These are phyloP conservation scores for Danio kyathit DNA, from an alignment of 2,797 vertebrate genomes.

Conservation along the genomic window DNA sequence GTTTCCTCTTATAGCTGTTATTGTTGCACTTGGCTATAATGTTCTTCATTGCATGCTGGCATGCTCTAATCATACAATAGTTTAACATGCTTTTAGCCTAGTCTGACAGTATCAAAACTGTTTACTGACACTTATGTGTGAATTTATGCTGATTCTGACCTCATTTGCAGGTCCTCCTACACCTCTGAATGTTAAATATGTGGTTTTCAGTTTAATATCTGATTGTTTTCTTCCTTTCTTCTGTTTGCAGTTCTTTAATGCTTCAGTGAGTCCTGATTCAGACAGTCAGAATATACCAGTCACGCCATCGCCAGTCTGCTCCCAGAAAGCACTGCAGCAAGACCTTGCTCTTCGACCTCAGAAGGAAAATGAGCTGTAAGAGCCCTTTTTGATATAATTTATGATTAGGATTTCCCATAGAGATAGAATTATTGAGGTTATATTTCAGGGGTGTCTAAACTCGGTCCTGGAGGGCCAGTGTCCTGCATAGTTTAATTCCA, in stretches of 20 bases:
- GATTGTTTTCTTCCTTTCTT: conserved; percentile 29
- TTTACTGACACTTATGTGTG: background rate
- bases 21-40: background rate
- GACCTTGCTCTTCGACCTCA: conserved; percentile 85
- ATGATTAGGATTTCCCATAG: background rate
- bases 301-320: conserved; percentile 83
- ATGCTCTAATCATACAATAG: background rate
- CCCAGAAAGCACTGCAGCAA: conserved; percentile 86
- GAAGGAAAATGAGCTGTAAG: conserved; percentile 93
- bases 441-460: too few species aligned
- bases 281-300: conserved; percentile 84
- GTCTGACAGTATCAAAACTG: background rate
- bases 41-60: background rate
- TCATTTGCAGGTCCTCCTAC: conserved; percentile 1
- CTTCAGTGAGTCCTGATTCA: conserved; percentile 86
- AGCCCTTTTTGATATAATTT: background rate
- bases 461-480: too few species aligned
- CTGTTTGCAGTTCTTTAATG: conserved; percentile 89
- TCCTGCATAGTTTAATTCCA: too few species aligned
- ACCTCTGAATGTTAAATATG: background rate
- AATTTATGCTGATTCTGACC: conserved; percentile 18
- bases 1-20: background rate
- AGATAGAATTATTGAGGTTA: background rate
- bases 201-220: conserved; percentile 12
- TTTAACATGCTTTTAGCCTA: conserved; percentile 45